A percentile compares a stretch with the other conserved stretches of the same genome.
phyloP scores from a whole-genome alignment of 2,888 invertebrate species.

The Tanytarsus gracilentus region DNA sequence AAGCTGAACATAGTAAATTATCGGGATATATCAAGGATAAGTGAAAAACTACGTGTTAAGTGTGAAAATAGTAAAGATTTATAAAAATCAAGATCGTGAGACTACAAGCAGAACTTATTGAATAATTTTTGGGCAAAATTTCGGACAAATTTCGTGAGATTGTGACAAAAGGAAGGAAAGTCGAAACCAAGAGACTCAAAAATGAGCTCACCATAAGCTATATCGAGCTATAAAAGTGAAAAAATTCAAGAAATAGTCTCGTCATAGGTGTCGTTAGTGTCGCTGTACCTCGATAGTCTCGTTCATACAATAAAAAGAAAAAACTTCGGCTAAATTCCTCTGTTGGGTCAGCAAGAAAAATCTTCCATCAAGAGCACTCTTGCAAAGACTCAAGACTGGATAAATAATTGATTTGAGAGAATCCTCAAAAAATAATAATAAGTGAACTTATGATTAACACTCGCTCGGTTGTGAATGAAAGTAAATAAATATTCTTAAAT shows the following conservation, averaged over 20 bases:
- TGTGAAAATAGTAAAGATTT: not conserved
- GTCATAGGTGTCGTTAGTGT: slow-evolving; percentile 2
- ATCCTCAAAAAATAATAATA: too few relatives aligned
- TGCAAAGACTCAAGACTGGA: not conserved
- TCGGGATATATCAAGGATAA: not conserved
- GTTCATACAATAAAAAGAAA: slow-evolving; percentile 16
- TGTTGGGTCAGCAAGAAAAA: slow-evolving; percentile 14
- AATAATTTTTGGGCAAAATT: slow-evolving; percentile 1
- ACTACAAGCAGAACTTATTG: not conserved
- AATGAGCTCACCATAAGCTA: too few relatives aligned
- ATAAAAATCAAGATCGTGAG: slow-evolving; percentile 16
- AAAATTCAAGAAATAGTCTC: not conserved
- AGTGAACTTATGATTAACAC: too few relatives aligned
- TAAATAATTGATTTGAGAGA: too few relatives aligned
- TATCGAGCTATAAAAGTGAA: not conserved
- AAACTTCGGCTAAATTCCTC: slow-evolving; percentile 16
- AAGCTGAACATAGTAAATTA: not conserved
- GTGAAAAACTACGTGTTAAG: not conserved
- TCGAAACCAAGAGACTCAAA: too few relatives aligned
- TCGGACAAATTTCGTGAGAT: not conserved
- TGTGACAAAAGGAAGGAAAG: not conserved
- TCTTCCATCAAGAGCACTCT: not conserved
- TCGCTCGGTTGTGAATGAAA: slow-evolving; percentile 11
- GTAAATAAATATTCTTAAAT: too few relatives aligned
- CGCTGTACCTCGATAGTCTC: slow-evolving; percentile 19